A percentile compares a stretch with the other conserved stretches of the same genome.
These are phyloP conservation scores for Zootermopsis nevadensis DNA, from an alignment of 2,888 invertebrate species.

Conservation along the genomic window DNA sequence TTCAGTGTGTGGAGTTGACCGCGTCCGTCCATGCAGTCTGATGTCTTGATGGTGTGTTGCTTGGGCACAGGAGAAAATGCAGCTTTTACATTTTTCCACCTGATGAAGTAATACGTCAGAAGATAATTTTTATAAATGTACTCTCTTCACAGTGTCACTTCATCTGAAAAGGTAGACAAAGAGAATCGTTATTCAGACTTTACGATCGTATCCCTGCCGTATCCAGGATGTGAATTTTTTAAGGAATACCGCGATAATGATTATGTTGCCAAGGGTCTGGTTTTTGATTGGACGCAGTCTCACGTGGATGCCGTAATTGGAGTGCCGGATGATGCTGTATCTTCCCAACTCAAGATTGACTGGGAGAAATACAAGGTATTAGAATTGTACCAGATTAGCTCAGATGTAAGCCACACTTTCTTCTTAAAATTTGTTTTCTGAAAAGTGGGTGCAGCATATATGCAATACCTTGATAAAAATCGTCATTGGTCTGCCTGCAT, in stretches of 20 bases:
- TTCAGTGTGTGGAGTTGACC: too few relatives aligned
- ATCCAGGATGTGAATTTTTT: slow-evolving; percentile 88
- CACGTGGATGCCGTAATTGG: slow-evolving; percentile 75
- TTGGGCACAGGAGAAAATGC: too few relatives aligned
- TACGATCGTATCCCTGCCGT: slow-evolving; percentile 78
- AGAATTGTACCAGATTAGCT: too few relatives aligned
- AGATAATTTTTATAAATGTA: slow-evolving; percentile 10
- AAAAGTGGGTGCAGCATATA: too few relatives aligned
- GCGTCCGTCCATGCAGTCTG: too few relatives aligned
- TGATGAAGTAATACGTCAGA: too few relatives aligned
- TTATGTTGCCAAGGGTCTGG: slow-evolving; percentile 73
- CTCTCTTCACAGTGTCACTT: slow-evolving; percentile 73
- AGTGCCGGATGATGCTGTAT: slow-evolving; percentile 70
- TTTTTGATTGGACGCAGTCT: slow-evolving; percentile 79
- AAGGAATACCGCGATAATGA: slow-evolving; percentile 77
- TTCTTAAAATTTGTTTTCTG: too few relatives aligned
- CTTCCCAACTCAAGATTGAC: slow-evolving; percentile 66
- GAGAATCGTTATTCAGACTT: slow-evolving; percentile 80
- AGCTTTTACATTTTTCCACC: too few relatives aligned
- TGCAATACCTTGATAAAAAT: too few relatives aligned
- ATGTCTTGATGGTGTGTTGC: too few relatives aligned
- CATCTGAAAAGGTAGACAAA: slow-evolving; percentile 86
- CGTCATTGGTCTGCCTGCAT: too few relatives aligned
- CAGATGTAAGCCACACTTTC: too few relatives aligned
- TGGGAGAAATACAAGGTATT: slow-evolving; percentile 75